A percentile compares a stretch with the other conserved stretches of the same genome.
Evolutionary conservation across 2,888 invertebrate genomes (phyloP).

Genomic region (Galeopsomyia nigrocyanea): DNA sequence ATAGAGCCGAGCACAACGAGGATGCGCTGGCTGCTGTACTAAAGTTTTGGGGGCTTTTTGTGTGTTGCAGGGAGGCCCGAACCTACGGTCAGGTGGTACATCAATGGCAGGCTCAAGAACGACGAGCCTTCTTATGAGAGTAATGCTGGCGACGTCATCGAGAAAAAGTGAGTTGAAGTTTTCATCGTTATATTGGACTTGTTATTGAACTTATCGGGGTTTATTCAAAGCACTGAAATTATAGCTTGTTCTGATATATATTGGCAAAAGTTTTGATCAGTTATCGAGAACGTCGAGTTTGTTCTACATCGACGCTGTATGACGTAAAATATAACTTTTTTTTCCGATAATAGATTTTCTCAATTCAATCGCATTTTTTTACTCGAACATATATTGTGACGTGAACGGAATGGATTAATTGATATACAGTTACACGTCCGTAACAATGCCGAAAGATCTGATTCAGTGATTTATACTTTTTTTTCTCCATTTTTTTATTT

Average conservation of each 20-base stretch:
- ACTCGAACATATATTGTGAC: too few relatives aligned
- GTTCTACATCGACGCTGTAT: too few relatives aligned
- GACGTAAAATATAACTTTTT: too few relatives aligned
- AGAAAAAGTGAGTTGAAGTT: slow-evolving; percentile 75
- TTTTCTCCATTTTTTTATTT: neutral
- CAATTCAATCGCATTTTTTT: too few relatives aligned
- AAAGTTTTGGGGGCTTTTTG: slow-evolving; percentile 9
- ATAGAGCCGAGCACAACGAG: neutral
- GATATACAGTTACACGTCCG: too few relatives aligned
- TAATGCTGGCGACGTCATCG: slow-evolving; percentile 88
- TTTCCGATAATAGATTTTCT: too few relatives aligned
- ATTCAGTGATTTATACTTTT: too few relatives aligned
- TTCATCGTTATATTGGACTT: neutral
- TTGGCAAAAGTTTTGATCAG: too few relatives aligned
- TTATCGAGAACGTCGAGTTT: too few relatives aligned
- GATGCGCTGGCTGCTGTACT: neutral
- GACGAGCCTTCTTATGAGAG: slow-evolving; percentile 89
- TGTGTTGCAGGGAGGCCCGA: slow-evolving; percentile 80
- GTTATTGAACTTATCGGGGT: neutral
- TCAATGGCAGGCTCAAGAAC: slow-evolving; percentile 80
- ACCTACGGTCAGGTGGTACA: slow-evolving; percentile 86
- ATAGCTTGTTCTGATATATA: too few relatives aligned
- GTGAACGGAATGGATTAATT: too few relatives aligned
- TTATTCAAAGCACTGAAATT: neutral
- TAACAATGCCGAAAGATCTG: too few relatives aligned